Evolutionary conservation across 2,888 invertebrate species (phyloP).

Genomic region (Amiota minor): DNA sequence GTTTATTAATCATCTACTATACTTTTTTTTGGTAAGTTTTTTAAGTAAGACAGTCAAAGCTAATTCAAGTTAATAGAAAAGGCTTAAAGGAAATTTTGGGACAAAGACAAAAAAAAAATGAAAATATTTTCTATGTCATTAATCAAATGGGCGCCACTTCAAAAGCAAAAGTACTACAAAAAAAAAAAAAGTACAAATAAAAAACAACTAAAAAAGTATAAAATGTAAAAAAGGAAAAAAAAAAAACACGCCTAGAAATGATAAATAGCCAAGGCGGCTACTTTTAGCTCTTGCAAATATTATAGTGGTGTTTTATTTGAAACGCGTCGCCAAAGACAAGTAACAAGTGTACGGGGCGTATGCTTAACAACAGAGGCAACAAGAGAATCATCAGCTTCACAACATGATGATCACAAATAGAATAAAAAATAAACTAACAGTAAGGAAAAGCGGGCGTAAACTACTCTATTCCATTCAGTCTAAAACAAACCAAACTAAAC

Average conservation of each 20-base stretch:
- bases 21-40: background rate
- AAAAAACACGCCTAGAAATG: background rate
- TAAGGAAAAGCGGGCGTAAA: background rate
- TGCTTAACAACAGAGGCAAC: too few species aligned
- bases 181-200: background rate
- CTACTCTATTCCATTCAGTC: background rate
- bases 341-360: background rate
- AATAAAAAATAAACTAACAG: too few species aligned
- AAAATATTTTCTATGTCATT: background rate
- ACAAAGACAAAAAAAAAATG: too few species aligned
- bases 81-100: too few species aligned
- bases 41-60: too few species aligned
- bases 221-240: background rate
- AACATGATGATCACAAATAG: too few species aligned
- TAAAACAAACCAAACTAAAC: too few species aligned
- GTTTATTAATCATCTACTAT: too few species aligned
- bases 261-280: background rate
- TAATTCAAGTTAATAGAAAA: too few species aligned
- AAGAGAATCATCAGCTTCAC: too few species aligned
- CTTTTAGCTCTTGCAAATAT: background rate
- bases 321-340: background rate
- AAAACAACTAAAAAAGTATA: background rate
- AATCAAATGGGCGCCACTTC: constrained; percentile 9
- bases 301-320: background rate
- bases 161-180: background rate